Evolutionary conservation across 2,888 invertebrate species (phyloP), one percentile per base, ranked within the genome.

Genomic region (Mesoligia furuncula): DNA sequence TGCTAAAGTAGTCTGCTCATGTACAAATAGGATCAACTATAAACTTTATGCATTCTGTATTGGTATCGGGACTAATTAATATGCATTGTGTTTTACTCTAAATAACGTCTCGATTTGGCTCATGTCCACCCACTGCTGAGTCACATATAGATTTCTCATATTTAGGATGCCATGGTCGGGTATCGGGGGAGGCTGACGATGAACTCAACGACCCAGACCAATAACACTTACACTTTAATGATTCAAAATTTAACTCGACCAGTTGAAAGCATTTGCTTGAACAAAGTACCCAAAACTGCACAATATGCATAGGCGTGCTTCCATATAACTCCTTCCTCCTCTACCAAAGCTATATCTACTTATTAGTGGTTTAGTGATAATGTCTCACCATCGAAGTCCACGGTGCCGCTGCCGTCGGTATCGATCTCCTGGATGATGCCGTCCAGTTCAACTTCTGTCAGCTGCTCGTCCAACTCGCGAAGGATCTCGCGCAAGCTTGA

Each of bases 371-470:
- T 17, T 51, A 59, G 24, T 15, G 24, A 15, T 42, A 24, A 57
- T 62, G 7, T 72, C 77, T 89, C 95, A 99, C 99, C 99, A 97
- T 99, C 99, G 95, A 99, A 99, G 97, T 99, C 99, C 91, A 99
- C 99, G 86, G 99, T 99, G 91, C 99, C 99, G 91, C 99, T 99
- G 92, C 99, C 99, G 95, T 99, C 99, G 68, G 99, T 99, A 96
- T 99, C 99, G 91, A 99, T 99, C 97, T 99, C 99, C 93, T 99
- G 98, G 95, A 99, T 99, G 98, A 99, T 99, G 95, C 98, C 98
- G 92, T 99, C 99, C 93, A 99, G 97, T 95, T 99, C 99, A 84
- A 98, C 98, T 88, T 99, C 98, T 74, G 99, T 99, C 86, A 99
- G 97, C 95, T 99, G 99, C 94, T 99, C 99, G 92, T 99, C 99